Conservation (phyloP, 2,797 vertebrate species). For the Iguana delicatissima region DNA sequence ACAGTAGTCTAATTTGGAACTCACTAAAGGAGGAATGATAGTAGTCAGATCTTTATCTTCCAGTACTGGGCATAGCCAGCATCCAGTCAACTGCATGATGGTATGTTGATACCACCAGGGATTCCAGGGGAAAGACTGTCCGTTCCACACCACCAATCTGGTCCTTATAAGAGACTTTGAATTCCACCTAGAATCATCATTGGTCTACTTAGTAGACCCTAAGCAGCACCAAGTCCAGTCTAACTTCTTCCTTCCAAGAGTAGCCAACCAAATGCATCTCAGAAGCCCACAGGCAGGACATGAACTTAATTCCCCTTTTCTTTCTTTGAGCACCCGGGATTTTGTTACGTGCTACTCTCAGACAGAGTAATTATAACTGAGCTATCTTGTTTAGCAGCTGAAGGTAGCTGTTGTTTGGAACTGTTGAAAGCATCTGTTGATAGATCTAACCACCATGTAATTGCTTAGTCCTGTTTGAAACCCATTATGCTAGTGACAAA, state of each 20-base stretch:
- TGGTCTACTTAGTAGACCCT: background rate
- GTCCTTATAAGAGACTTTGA: background rate
- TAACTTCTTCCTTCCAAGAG: background rate
- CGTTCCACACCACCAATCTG: background rate
- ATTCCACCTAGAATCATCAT: background rate
- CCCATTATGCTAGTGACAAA: background rate
- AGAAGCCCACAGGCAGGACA: background rate
- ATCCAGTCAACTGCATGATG: background rate
- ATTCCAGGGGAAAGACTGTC: background rate
- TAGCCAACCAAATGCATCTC: background rate
- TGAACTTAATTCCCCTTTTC: background rate
- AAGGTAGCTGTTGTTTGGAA: background rate
- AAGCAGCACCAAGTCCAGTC: background rate
- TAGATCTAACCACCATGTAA: background rate
- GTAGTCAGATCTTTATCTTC: background rate
- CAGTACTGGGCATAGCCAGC: background rate
- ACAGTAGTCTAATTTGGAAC: no score
- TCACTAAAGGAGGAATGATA: no score
- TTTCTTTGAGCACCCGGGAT: background rate
- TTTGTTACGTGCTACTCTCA: background rate
- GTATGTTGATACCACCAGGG: background rate
- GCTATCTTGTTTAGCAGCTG: no score
- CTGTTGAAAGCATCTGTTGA: background rate
- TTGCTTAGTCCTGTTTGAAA: background rate
- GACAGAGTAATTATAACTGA: no score